phyloP scores from a whole-genome alignment of 2,113 vertebrate genomes.

The Euleptes europaea region DNA sequence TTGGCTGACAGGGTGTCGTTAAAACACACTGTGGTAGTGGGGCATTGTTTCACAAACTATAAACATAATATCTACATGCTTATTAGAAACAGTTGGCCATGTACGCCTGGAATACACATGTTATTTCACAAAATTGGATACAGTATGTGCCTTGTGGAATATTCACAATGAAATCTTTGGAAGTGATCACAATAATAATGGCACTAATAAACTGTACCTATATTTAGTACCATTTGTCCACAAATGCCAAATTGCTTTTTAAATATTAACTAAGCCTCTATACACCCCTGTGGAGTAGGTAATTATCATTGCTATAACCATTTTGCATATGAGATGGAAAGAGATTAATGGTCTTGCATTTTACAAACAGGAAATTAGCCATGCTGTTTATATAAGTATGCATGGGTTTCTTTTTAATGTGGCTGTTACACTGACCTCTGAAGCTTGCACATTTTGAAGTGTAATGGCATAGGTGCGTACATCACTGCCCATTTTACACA shows the following conservation, averaged over 20 bases:
- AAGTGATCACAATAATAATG: constrained; percentile 8
- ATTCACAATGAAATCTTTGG: neutral
- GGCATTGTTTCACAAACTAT: neutral
- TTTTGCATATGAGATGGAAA: constrained; percentile 24
- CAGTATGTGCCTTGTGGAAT: neutral
- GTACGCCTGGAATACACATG: neutral
- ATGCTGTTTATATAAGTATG: neutral
- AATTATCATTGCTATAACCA: constrained; percentile 31
- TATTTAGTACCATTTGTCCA: constrained; percentile 16
- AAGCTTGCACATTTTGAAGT: neutral
- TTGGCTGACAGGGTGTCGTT: neutral
- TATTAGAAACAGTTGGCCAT: neutral
- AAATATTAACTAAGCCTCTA: constrained; percentile 56
- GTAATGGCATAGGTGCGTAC: neutral
- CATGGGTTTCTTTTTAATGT: constrained; percentile 7
- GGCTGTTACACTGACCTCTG: neutral
- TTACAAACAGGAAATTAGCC: constrained; percentile 22
- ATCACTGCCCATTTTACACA: neutral
- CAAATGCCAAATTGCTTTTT: constrained; percentile 40
- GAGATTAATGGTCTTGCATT: constrained; percentile 24
- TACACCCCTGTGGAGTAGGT: constrained; percentile 38
- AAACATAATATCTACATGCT: neutral
- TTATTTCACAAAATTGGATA: neutral
- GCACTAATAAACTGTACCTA: constrained; percentile 24
- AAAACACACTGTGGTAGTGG: neutral